Percentiles rank a stretch among this genome's conserved stretches.
These are phyloP conservation scores for Knipowitschia caucasica DNA, from an alignment of 2,797 vertebrate genomes.

Conservation along the genomic window DNA sequence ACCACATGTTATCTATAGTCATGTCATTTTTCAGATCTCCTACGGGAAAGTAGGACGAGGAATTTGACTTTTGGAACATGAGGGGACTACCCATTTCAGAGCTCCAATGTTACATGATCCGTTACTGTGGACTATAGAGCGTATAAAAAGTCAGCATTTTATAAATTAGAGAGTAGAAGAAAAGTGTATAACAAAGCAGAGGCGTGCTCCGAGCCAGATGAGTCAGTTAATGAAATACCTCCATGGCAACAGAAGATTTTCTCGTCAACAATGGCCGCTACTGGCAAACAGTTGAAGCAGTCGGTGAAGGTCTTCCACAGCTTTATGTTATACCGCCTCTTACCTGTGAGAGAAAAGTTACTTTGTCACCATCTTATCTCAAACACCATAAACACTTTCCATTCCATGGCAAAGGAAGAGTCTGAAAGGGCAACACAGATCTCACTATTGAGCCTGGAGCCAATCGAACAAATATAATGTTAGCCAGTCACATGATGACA, in stretches of 20 bases:
- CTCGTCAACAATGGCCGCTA: constrained; percentile 91
- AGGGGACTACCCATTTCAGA: too few relatives aligned
- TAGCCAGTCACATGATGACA: too few relatives aligned
- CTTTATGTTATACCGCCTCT: constrained; percentile 97
- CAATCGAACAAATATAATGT: background rate
- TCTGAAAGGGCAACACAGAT: constrained; percentile 32
- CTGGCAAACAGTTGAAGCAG: constrained; percentile 97
- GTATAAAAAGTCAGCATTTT: constrained; percentile 14
- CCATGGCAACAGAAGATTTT: constrained; percentile 85
- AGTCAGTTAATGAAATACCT: constrained; percentile 62
- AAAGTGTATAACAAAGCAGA: constrained; percentile 49
- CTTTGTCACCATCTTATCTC: constrained; percentile 43
- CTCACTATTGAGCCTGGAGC: constrained; percentile 31
- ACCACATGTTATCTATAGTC: too few relatives aligned
- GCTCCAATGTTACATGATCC: too few relatives aligned
- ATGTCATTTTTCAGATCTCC: too few relatives aligned
- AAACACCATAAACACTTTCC: constrained; percentile 36
- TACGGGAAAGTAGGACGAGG: too few relatives aligned
- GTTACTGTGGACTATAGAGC: too few relatives aligned
- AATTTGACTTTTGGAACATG: too few relatives aligned
- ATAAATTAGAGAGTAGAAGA: constrained; percentile 21
- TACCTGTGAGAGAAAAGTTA: constrained; percentile 75
- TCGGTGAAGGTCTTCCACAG: constrained; percentile 98
- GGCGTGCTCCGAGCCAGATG: constrained; percentile 2
- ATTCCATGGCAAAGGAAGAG: constrained; percentile 40